Evolutionary conservation across 2,797 vertebrate species (phyloP).

Genomic region (Clarias platycephalus): DNA sequence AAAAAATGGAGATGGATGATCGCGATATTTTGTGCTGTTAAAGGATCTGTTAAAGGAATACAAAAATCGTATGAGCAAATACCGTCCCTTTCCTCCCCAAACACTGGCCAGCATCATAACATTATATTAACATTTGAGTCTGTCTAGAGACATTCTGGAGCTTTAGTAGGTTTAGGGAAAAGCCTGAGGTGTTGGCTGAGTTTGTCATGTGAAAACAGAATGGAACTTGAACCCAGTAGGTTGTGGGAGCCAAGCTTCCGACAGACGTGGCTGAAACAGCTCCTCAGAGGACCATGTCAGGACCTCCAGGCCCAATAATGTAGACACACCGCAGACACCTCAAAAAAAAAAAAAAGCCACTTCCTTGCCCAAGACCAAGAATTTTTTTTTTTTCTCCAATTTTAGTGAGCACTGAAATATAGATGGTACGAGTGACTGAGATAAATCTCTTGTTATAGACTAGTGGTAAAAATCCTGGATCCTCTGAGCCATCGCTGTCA

Average conservation of each 20-base stretch:
- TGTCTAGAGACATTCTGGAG: conserved; percentile 49
- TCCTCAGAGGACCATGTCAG: conserved; percentile 66
- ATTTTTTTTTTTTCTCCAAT: conserved; percentile 51
- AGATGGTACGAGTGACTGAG: conserved; percentile 40
- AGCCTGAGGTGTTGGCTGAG: conserved; percentile 77
- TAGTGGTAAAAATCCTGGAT: conserved; percentile 54
- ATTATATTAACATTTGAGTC: conserved; percentile 69
- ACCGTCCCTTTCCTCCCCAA: conserved; percentile 55
- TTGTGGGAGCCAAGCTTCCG: conserved; percentile 71
- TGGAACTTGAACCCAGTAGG: conserved; percentile 69
- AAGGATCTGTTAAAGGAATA: conserved; percentile 57
- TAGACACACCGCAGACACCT: conserved; percentile 62
- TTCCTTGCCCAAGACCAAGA: conserved; percentile 53
- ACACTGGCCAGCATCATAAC: conserved; percentile 56
- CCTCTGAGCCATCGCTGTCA: conserved; percentile 48
- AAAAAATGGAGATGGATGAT: conserved; percentile 44
- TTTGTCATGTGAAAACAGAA: conserved; percentile 75
- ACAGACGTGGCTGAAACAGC: conserved; percentile 69
- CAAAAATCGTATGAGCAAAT: conserved; percentile 64
- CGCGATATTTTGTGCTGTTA: conserved; percentile 36
- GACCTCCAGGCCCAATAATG: conserved; percentile 65
- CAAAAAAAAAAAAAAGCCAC: conserved; percentile 55
- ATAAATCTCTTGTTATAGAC: conserved; percentile 47
- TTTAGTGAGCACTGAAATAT: conserved; percentile 54
- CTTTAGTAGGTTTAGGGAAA: conserved; percentile 68